These are phyloP conservation scores for Sturnira hondurensis DNA, from an alignment of 2,113 vertebrate genomes.

Conservation along the genomic window DNA sequence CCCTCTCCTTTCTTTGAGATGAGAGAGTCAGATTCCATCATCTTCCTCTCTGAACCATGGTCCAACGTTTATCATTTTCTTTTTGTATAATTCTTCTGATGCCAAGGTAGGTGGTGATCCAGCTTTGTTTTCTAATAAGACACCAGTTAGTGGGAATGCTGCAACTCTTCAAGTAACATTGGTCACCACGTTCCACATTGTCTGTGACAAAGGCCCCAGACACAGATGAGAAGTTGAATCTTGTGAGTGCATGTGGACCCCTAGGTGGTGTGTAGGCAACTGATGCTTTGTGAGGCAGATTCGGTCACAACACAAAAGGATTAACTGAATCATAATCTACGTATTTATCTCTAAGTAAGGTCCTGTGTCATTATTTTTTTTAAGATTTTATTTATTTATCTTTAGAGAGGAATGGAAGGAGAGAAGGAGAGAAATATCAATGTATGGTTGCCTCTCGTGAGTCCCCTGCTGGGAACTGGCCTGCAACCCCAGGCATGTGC, in stretches of 20 bases:
- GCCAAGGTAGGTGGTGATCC: not conserved
- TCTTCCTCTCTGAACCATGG: not conserved
- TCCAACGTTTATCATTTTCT: not conserved
- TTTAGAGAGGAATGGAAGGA: no score
- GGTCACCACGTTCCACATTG: not conserved
- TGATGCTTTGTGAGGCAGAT: not conserved
- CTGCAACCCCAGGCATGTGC: no score
- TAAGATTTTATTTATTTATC: no score
- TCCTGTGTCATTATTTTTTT: not conserved
- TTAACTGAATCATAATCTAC: not conserved
- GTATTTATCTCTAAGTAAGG: not conserved
- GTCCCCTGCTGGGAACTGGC: no score
- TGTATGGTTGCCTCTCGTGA: no score
- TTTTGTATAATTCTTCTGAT: not conserved
- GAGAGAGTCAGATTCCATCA: not conserved
- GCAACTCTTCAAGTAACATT: not conserved
- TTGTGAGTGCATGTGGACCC: not conserved
- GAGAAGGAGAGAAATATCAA: no score
- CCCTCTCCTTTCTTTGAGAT: not conserved
- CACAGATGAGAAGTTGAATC: no score
- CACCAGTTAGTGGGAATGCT: not conserved
- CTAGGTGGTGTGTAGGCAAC: not conserved
- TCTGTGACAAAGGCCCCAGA: not conserved
- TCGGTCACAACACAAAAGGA: not conserved
- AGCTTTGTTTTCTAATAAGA: not conserved